phyloP scores from a whole-genome alignment of 2,113 vertebrate species.

The Cyanistes caeruleus region DNA sequence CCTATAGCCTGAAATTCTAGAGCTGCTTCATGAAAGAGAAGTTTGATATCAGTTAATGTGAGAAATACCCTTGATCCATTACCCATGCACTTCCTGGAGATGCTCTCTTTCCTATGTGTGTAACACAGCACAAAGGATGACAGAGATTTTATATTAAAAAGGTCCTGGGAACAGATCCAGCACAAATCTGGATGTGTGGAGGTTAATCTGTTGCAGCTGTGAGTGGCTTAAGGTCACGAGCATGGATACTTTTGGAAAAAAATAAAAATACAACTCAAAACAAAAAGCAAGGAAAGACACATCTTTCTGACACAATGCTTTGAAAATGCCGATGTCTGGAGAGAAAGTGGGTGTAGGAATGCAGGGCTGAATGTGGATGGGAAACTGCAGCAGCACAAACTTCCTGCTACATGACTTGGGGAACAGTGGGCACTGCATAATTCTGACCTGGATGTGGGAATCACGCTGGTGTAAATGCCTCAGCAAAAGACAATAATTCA shows the following conservation, averaged over 20 bases:
- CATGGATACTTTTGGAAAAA: neutral
- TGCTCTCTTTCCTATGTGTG: neutral
- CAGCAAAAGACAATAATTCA: neutral
- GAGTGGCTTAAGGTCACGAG: neutral
- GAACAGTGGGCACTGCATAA: neutral
- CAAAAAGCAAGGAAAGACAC: neutral
- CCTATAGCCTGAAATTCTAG: neutral
- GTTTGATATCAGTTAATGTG: neutral
- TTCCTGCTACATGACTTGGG: neutral
- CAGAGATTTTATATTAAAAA: neutral
- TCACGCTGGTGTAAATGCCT: neutral
- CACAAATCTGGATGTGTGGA: neutral
- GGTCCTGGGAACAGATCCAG: neutral
- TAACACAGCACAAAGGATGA: neutral
- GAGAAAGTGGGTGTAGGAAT: neutral
- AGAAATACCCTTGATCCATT: neutral
- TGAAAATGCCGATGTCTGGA: neutral
- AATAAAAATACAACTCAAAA: neutral
- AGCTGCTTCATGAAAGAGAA: neutral
- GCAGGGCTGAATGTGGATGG: neutral
- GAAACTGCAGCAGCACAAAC: neutral
- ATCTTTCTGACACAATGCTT: neutral
- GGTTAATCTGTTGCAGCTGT: conserved; percentile 37
- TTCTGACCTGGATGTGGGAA: neutral
- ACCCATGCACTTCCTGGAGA: neutral